Evolutionary conservation across 2,888 invertebrate genomes (phyloP).

Genomic region (Hyposoter dolosus): DNA sequence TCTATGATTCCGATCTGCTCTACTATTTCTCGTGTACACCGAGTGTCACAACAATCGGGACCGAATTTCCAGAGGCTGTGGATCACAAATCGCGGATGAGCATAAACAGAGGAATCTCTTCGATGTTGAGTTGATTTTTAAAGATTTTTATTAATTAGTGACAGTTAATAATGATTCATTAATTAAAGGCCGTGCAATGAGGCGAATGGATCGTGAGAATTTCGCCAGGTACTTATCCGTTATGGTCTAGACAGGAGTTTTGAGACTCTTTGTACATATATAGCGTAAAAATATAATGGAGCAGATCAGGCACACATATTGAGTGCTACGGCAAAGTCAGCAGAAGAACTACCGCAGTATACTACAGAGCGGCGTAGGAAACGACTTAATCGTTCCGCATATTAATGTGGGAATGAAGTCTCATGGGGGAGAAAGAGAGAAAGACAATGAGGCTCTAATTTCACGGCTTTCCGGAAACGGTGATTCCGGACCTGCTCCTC

Average conservation of each 20-base stretch:
- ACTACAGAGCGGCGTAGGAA: constrained; percentile 64
- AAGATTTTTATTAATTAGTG: background rate
- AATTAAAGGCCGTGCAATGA: background rate
- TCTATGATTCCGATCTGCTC: background rate
- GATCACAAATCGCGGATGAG: background rate
- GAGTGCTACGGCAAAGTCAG: constrained; percentile 41
- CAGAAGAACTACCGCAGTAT: constrained; percentile 31
- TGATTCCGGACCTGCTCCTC: constrained; percentile 66
- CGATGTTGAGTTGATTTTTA: background rate
- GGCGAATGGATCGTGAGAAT: background rate
- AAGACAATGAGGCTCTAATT: constrained; percentile 72
- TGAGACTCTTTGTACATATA: constrained; percentile 9
- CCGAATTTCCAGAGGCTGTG: background rate
- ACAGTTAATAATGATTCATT: background rate
- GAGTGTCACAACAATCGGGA: constrained; percentile 10
- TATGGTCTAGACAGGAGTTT: background rate
- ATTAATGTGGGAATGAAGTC: constrained; percentile 72
- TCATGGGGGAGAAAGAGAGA: constrained; percentile 61
- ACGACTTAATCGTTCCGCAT: constrained; percentile 74
- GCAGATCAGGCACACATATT: constrained; percentile 56
- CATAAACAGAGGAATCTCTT: background rate
- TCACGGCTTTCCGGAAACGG: constrained; percentile 76
- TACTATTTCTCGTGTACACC: constrained; percentile 6
- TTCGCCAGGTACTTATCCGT: background rate
- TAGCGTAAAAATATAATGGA: constrained; percentile 46